Evolutionary conservation across 2,797 vertebrate genomes (phyloP), one percentile per base, ranked within the genome.

Genomic region (Synanceia verrucosa): DNA sequence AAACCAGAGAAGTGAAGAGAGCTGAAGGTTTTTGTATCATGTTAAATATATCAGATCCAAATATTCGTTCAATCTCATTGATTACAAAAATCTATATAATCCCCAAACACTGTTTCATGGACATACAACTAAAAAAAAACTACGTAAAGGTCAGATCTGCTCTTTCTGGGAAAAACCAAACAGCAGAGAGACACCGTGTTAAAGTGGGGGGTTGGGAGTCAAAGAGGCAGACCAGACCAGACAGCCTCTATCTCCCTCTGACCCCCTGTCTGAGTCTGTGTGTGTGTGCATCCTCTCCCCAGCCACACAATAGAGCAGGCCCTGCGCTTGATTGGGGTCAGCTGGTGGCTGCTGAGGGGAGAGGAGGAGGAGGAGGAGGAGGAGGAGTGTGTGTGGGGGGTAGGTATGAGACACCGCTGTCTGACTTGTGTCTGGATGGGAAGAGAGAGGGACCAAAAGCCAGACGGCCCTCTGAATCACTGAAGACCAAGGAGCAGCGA

Each of bases 251-350:
- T 86, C 78, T 87, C 80, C 60, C 86, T 77, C 71, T 85, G 81
- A 87, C 84, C 84, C 79, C 78, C 72, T 56, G 78, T 83, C 79
- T 87, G 81, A 68, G 78, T 84, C 26, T 79, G 37, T 26, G 55
- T 62, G 64, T 59, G 55, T 58, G 78, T 82, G 80, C 84, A 59
- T 79, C 73, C 58, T 70, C 73, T 85, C 83, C 77, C 52, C 55
- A 70, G 69, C 73, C 82, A 91, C 81, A 92, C 90, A 92, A 92
- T 90, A 89, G 87, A 85, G 74, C 81, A 65, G 86, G 84, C 78
- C 86, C 84, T 86, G 77, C 79, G 84, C 80, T 91, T 93, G 88
- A 92, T 91, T 90, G 88, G 89, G 91, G 89, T 92, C 90, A 92
- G 90, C 89, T 90, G 88, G 88, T 90, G 89, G 88, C 79, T 87